Percentiles rank a stretch among this genome's conserved stretches.
Evolutionary conservation across 2,113 vertebrate species (phyloP).

Genomic region (Cyanoliseus patagonus): DNA sequence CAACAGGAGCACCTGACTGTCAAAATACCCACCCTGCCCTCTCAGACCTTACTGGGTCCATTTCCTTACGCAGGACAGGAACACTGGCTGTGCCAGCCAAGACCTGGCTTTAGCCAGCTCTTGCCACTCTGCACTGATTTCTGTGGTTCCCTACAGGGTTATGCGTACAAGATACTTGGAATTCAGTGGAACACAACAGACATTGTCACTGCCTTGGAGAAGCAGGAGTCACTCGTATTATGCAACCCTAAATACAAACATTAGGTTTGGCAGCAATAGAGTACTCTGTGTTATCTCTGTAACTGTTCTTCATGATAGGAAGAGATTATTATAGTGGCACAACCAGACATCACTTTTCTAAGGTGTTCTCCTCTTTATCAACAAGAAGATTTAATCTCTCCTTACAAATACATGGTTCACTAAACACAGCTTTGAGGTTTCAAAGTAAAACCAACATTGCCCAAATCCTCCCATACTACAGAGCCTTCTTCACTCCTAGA

Average conservation of each 20-base stretch:
- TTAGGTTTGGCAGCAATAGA: not conserved
- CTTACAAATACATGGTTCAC: not conserved
- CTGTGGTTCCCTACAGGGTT: not conserved
- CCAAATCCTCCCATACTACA: not conserved
- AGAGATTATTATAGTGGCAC: not conserved
- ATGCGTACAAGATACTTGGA: accelerated
- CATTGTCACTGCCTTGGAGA: not conserved
- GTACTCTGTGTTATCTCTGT: not conserved
- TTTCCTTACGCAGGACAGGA: not conserved
- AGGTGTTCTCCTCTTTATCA: not conserved
- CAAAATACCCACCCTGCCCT: not conserved
- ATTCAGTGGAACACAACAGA: not conserved
- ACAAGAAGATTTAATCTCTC: not conserved
- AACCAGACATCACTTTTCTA: not conserved
- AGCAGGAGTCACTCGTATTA: not conserved
- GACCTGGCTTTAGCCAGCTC: not conserved
- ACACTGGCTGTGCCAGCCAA: not conserved
- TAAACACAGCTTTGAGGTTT: not conserved
- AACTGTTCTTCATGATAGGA: not conserved
- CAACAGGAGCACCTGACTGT: not conserved
- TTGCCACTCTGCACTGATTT: not conserved
- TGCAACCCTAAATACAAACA: not conserved
- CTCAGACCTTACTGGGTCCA: not conserved
- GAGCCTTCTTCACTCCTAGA: not conserved
- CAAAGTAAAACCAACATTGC: not conserved